A percentile compares a stretch with the other conserved stretches of the same genome.
These are phyloP conservation scores for Labeo rohita DNA, from an alignment of 2,113 vertebrate species.

Conservation along the genomic window DNA sequence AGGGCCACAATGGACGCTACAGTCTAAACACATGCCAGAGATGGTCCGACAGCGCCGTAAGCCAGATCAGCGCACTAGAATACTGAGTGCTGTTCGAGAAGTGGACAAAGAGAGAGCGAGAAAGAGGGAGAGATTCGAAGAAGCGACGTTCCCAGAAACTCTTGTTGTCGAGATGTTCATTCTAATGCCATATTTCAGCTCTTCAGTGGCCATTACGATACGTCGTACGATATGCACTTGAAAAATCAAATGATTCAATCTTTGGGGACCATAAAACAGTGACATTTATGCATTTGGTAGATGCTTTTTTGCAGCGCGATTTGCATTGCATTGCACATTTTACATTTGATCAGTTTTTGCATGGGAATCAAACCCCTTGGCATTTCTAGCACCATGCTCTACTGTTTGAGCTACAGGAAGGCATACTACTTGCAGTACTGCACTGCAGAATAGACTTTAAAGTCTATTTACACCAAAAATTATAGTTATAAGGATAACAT, in stretches of 20 bases:
- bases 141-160: slow-evolving; percentile 3
- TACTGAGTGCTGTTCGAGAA: slow-evolving; percentile 67
- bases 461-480: too few relatives aligned
- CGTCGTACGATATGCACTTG: not conserved
- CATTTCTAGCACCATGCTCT: too few relatives aligned
- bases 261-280: not conserved
- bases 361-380: too few relatives aligned
- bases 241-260: not conserved
- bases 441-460: too few relatives aligned
- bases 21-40: slow-evolving; percentile 90
- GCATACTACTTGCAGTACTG: too few relatives aligned
- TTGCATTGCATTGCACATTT: not conserved
- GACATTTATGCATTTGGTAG: not conserved
- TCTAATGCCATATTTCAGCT: not conserved
- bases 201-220: not conserved
- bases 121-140: not conserved
- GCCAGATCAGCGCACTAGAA: slow-evolving; percentile 83
- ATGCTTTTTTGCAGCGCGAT: not conserved
- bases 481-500: too few relatives aligned
- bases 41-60: slow-evolving; percentile 83
- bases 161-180: not conserved
- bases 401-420: too few relatives aligned
- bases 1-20: slow-evolving; percentile 87
- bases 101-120: not conserved
- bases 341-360: too few relatives aligned